Conservation (phyloP, 2,797 vertebrate species). For the Platalea minor region DNA sequence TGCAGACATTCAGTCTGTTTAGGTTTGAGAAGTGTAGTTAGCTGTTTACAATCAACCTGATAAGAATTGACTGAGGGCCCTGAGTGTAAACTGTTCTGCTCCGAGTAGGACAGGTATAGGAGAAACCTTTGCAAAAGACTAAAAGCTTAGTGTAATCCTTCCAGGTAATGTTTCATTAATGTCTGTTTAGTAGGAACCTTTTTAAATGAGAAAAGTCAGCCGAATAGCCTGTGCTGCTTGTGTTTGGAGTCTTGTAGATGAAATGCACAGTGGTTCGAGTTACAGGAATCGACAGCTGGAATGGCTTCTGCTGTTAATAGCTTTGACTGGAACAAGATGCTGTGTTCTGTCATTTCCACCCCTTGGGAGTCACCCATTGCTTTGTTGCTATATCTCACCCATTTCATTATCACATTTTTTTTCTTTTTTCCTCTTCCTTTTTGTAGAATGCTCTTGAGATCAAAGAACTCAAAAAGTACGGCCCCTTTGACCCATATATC, state of each 20-base stretch:
- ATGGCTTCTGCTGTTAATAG: constrained; percentile 29
- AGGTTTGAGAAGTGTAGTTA: background rate
- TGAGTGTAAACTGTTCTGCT: background rate
- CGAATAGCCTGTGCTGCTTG: background rate
- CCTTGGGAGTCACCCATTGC: constrained; percentile 76
- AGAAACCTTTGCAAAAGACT: background rate
- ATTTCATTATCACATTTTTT: constrained; percentile 78
- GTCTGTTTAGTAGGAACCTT: background rate
- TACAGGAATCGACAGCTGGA: constrained; percentile 29
- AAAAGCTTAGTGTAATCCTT: background rate
- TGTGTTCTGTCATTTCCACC: constrained; percentile 26
- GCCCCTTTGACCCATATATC: constrained; percentile 99
- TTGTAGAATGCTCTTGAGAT: constrained; percentile 97
- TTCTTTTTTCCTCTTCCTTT: constrained; percentile 87
- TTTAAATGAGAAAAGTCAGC: background rate
- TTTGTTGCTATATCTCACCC: constrained; percentile 78
- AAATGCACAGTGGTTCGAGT: background rate
- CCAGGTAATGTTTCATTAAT: constrained; percentile 9
- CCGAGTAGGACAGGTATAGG: background rate
- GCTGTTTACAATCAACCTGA: background rate
- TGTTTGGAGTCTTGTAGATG: background rate
- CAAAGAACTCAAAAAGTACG: constrained; percentile 99
- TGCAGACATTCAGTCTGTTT: background rate
- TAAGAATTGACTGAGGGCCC: background rate
- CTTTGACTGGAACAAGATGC: constrained; percentile 57